phyloP scores from a whole-genome alignment of 2,888 invertebrate genomes.

The Tortricodes alternella region DNA sequence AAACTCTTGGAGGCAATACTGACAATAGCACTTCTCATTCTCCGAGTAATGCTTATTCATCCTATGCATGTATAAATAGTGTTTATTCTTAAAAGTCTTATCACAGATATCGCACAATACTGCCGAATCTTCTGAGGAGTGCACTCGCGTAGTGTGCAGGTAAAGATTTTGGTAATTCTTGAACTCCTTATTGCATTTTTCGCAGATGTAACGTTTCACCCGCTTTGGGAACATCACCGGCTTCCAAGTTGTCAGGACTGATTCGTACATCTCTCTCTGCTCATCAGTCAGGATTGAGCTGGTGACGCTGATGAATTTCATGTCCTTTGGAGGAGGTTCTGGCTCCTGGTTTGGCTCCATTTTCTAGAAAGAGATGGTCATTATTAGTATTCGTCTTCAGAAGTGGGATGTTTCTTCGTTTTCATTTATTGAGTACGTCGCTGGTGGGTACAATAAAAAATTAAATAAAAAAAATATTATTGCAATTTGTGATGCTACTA shows the following conservation, averaged over 20 bases:
- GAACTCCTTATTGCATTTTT: slow-evolving; percentile 71
- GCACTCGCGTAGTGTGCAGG: slow-evolving; percentile 69
- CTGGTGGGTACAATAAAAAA: too few relatives aligned
- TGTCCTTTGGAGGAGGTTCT: slow-evolving; percentile 20
- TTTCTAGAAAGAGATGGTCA: slow-evolving; percentile 16
- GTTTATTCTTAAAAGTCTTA: slow-evolving; percentile 74
- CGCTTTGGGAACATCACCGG: slow-evolving; percentile 57
- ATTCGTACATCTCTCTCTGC: slow-evolving; percentile 36
- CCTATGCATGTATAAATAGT: slow-evolving; percentile 75
- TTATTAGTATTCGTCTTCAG: slow-evolving; percentile 9
- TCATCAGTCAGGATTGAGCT: slow-evolving; percentile 32
- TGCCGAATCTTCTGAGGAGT: slow-evolving; percentile 70
- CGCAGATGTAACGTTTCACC: slow-evolving; percentile 65
- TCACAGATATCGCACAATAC: slow-evolving; percentile 71
- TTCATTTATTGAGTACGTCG: too few relatives aligned
- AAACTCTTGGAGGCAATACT: slow-evolving; percentile 73
- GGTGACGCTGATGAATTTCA: slow-evolving; percentile 32
- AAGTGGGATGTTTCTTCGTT: not conserved
- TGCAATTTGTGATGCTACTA: too few relatives aligned
- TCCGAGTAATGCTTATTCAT: slow-evolving; percentile 79
- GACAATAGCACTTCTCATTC: slow-evolving; percentile 68
- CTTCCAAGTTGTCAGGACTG: slow-evolving; percentile 33
- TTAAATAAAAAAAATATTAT: too few relatives aligned
- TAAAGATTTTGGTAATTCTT: slow-evolving; percentile 75
- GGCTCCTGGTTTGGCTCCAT: slow-evolving; percentile 18